Evolutionary conservation across 2,888 invertebrate genomes (phyloP), one percentile per base, ranked within the genome.

Genomic region (Lasioglossum oenotherae): DNA sequence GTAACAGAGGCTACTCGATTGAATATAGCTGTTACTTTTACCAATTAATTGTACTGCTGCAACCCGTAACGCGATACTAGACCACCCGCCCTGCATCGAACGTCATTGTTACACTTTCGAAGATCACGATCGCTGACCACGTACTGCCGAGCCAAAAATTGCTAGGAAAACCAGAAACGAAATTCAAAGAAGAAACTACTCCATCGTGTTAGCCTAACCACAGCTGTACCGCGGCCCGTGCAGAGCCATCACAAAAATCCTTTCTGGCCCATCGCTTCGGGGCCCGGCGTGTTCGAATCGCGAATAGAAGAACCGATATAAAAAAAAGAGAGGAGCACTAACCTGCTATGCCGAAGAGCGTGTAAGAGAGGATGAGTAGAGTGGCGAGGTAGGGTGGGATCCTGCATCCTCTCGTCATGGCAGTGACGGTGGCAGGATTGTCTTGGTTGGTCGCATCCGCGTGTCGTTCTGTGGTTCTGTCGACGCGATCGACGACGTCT

Each of bases 261-360:
- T 53, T 23, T 8, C 23, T 23, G 53, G 23, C 53, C 49, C 49
- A 23, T 8, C 49, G 8, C 23, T 2, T 23, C 8, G 53, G 23
- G 53, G 0, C 23, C 2, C 2, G 2, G 23, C 53, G 8, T 53
- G 10, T 53, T 53, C 53, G 23, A 53, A 23, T 53, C 23, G 53
- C 53, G 53, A 10, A 14, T 14, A 27, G 4, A 27, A 60, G 23
- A 10, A 67, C 8, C 8, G 12, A 53, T 14, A 64, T 23, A 12
- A 69, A 41, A 31, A 31, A 16, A 71, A 16, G 14, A 38, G 44
- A 35, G 27, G 12, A 67, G 53, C 60, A 94, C 94, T 91, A 88
- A 95, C 95, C 95, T 94, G 95, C 94, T 87, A 95, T 94, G 90
- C 95, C 94, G 92, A 95, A 93, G 85, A 95, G 92, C 84, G 95